A percentile compares a stretch with the other conserved stretches of the same genome.
These are phyloP conservation scores for Acrossocheilus wenchowensis DNA, from an alignment of 2,797 vertebrate genomes.

Conservation along the genomic window DNA sequence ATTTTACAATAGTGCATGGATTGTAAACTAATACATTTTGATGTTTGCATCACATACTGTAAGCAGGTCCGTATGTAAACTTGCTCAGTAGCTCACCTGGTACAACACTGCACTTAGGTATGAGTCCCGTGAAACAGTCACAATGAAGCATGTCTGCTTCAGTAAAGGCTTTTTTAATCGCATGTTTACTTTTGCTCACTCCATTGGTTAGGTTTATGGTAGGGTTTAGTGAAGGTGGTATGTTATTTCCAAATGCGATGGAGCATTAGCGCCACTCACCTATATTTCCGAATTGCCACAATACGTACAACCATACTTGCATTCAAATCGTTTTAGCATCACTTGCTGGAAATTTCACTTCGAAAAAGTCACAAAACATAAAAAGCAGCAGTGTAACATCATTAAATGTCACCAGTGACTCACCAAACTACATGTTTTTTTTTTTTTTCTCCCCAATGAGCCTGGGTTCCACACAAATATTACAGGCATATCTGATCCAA, in stretches of 20 bases:
- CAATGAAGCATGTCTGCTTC: background rate
- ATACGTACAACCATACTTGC: background rate
- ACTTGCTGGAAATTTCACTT: background rate
- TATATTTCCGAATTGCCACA: background rate
- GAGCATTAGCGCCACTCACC: background rate
- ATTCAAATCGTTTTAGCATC: background rate
- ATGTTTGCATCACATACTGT: background rate
- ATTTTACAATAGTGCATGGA: background rate
- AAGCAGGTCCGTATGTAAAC: background rate
- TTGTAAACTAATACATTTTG: background rate
- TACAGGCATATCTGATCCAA: background rate
- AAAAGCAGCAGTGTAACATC: too few species aligned
- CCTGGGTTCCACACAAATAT: background rate
- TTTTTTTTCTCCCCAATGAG: background rate
- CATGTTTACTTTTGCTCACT: background rate
- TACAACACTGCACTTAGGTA: background rate
- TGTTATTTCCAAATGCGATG: background rate
- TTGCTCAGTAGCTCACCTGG: background rate
- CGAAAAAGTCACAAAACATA: too few species aligned
- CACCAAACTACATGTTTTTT: too few species aligned
- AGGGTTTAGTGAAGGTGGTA: background rate
- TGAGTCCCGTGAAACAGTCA: background rate
- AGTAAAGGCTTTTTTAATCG: background rate
- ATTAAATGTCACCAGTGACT: too few species aligned
- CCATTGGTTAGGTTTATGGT: background rate